Evolutionary conservation across 2,797 vertebrate genomes (phyloP).

Genomic region (Trachurus trachurus): DNA sequence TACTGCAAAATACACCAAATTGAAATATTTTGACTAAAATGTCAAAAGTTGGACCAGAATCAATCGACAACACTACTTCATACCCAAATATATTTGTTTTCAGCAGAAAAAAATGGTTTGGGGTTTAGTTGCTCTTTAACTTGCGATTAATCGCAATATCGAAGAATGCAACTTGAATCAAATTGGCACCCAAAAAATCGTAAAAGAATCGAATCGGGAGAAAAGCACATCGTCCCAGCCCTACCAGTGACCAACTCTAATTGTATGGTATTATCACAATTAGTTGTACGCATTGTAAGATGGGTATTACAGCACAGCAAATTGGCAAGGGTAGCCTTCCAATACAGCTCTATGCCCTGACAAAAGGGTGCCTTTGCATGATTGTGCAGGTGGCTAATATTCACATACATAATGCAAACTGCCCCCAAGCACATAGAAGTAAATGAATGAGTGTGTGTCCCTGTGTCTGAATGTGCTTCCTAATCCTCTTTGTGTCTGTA

Average conservation of each 20-base stretch:
- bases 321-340: slow-evolving; percentile 3
- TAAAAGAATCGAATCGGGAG: too few species aligned
- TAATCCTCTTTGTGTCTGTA: slow-evolving; percentile 48
- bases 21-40: too few species aligned
- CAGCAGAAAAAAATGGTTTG: too few species aligned
- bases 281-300: slow-evolving; percentile 23
- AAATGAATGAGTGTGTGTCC: neutral
- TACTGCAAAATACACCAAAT: too few species aligned
- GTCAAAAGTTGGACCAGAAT: too few species aligned
- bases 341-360: slow-evolving; percentile 12
- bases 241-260: neutral
- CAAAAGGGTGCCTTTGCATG: slow-evolving; percentile 23
- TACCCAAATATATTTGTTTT: too few species aligned
- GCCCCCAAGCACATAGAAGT: slow-evolving; percentile 18
- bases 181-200: too few species aligned
- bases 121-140: too few species aligned
- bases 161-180: too few species aligned
- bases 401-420: slow-evolving; percentile 45
- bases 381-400: slow-evolving; percentile 46
- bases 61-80: too few species aligned
- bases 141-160: too few species aligned
- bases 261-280: slow-evolving; percentile 18
- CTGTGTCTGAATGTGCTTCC: slow-evolving; percentile 26
- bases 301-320: slow-evolving; percentile 9
- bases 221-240: too few species aligned